Evolutionary conservation across 1,140 invertebrate species (phyloP), one percentile per base, ranked within the genome.

Genomic region (Asbolus verrucosus): DNA sequence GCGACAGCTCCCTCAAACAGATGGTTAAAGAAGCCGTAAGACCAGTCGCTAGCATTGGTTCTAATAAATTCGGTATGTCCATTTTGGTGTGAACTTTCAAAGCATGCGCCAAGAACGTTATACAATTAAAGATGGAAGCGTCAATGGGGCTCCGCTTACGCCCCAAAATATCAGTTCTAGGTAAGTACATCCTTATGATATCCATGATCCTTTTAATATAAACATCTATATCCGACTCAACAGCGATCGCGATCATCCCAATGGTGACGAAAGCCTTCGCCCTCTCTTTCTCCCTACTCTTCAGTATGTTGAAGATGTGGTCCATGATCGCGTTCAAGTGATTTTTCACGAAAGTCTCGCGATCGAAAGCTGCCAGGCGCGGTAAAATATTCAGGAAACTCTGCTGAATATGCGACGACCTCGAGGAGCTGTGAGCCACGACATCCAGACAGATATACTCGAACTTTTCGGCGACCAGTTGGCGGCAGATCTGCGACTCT

Each of bases 301-400:
- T 87, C 21, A 97, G 78, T 14, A 88, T 92, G 2, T 82, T 82
- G 46, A 98, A 80, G 27, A 98, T 83, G 80, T 96, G 94, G 59
- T 83, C 84, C 79, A 98, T 89, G 1, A 93, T 91, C 0, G 88
- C 86, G 11, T 85, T 86, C 1, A 98, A 82, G 83, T 96, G 92
- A 73, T 94, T 87, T 30, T 85, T 85, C 1, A 91, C 86, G 75
- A 98, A 98, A 27, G 88, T 86, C n/a, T 90, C 87, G 62, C 90
- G 91, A 80, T 96, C 91, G 74, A 98, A 97, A 8, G 95, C 95
- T 4, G 95, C 96, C n/a, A 99, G 81, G 61, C 96, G 86, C n/a
- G 97, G 97, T 69, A 99, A 84, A 33, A 98, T 88, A 15, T 90
- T 90, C 65, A 98, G 85, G 6, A 99, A 80, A 0, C 93, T 89